These are phyloP conservation scores for Dicrurus megarhynchus DNA, from an alignment of 2,113 vertebrate genomes.

Conservation along the genomic window DNA sequence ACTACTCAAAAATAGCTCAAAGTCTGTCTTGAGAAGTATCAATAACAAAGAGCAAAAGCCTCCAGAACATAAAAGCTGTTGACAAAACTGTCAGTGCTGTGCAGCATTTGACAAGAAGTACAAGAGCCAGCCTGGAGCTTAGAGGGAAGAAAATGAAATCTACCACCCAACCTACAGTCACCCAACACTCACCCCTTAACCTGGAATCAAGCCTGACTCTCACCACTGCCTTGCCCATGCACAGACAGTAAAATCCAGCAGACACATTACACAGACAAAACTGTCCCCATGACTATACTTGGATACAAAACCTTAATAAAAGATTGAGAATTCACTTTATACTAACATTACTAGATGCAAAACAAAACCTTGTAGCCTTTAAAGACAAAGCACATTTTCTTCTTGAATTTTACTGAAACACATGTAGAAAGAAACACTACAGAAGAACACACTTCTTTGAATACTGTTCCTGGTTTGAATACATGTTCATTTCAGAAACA, in stretches of 20 bases:
- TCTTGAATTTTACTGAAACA: not conserved
- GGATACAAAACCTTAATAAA: not conserved
- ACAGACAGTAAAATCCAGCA: not conserved
- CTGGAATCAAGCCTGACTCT: not conserved
- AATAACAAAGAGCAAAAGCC: not conserved
- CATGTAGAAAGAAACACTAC: not conserved
- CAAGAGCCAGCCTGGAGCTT: not conserved
- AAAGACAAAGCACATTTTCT: not conserved
- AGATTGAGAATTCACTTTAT: not conserved
- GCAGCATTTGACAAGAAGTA: not conserved
- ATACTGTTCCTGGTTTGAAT: not conserved
- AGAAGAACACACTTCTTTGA: not conserved
- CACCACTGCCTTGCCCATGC: not conserved
- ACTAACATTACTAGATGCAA: not conserved
- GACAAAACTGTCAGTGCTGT: not conserved
- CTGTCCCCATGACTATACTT: not conserved
- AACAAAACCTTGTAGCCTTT: not conserved
- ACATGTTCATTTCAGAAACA: not conserved
- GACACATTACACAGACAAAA: not conserved
- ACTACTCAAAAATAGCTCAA: slow-evolving; percentile 6
- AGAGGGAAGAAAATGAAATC: not conserved
- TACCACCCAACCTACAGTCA: not conserved
- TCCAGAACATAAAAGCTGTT: slow-evolving; percentile 15
- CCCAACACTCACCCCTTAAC: not conserved
- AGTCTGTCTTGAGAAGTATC: slow-evolving; percentile 16